Conservation (phyloP, 2,113 vertebrate species). For the Uria lomvia region DNA sequence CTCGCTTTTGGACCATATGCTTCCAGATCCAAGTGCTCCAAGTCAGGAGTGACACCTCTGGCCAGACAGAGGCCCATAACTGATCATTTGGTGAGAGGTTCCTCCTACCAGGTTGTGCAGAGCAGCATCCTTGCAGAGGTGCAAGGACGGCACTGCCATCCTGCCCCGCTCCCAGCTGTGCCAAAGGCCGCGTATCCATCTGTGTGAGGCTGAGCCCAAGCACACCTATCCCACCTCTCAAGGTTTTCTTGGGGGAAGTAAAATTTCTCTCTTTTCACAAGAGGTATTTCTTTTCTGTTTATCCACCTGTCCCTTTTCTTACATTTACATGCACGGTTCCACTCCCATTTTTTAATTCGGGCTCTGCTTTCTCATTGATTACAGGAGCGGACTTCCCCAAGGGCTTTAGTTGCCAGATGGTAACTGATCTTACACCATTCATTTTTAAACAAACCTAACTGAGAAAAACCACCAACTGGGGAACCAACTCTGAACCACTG, state of each 20-base stretch:
- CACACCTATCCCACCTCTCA: not conserved
- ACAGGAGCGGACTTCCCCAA: not conserved
- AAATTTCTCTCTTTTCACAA: not conserved
- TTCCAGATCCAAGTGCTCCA: not conserved
- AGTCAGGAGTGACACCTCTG: not conserved
- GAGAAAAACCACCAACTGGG: not conserved
- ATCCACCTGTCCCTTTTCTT: not conserved
- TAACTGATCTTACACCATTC: not conserved
- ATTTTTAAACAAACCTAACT: not conserved
- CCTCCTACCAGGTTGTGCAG: not conserved
- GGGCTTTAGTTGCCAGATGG: not conserved
- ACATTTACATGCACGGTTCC: not conserved
- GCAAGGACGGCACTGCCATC: not conserved
- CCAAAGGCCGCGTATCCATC: not conserved
- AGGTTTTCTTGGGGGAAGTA: not conserved
- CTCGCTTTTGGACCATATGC: not conserved
- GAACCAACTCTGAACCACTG: not conserved
- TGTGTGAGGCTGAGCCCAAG: not conserved
- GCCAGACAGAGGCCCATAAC: not conserved
- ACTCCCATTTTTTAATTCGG: not conserved
- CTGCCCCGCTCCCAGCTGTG: not conserved
- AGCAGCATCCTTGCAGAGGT: not conserved
- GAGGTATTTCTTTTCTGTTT: not conserved
- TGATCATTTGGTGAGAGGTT: not conserved
- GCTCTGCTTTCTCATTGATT: not conserved